Conservation (phyloP, 2,113 vertebrate species). For the Antechinus flavipes region DNA sequence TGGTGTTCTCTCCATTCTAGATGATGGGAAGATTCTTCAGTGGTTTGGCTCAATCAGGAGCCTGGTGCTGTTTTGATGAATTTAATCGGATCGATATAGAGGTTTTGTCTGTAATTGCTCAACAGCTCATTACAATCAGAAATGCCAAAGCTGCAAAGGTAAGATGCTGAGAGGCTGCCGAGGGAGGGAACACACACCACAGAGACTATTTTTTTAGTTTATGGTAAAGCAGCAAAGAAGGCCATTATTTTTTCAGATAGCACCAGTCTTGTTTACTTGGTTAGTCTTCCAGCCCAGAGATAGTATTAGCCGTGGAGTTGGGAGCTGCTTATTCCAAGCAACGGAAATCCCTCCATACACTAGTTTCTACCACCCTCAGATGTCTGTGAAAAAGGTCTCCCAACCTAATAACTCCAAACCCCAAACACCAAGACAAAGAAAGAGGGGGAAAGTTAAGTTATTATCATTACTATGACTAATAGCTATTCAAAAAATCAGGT, state of each 20-base stretch:
- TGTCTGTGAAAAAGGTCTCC: too few species aligned
- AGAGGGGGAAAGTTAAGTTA: too few species aligned
- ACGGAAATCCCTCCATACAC: background rate
- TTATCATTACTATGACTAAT: too few species aligned
- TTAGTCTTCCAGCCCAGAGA: background rate
- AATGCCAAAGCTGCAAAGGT: conserved; percentile 90
- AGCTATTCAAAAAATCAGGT: too few species aligned
- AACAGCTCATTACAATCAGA: conserved; percentile 90
- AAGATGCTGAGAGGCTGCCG: accelerated
- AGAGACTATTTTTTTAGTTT: background rate
- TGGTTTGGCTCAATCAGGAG: conserved; percentile 89
- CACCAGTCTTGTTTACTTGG: background rate
- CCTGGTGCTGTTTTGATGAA: conserved; percentile 91
- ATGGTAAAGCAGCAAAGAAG: background rate
- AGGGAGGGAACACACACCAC: too few species aligned
- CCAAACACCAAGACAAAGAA: too few species aligned
- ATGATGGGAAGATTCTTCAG: conserved; percentile 93
- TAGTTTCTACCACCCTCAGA: background rate
- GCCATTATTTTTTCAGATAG: background rate
- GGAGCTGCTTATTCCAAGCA: background rate
- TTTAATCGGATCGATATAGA: conserved; percentile 92
- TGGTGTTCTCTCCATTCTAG: conserved; percentile 75
- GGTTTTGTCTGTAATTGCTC: conserved; percentile 90
- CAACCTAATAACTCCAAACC: too few species aligned
- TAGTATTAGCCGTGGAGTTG: background rate